Base-by-base conservation (phyloP, 2,888 invertebrate species). In the Psylliodes chrysocephalus region DNA sequence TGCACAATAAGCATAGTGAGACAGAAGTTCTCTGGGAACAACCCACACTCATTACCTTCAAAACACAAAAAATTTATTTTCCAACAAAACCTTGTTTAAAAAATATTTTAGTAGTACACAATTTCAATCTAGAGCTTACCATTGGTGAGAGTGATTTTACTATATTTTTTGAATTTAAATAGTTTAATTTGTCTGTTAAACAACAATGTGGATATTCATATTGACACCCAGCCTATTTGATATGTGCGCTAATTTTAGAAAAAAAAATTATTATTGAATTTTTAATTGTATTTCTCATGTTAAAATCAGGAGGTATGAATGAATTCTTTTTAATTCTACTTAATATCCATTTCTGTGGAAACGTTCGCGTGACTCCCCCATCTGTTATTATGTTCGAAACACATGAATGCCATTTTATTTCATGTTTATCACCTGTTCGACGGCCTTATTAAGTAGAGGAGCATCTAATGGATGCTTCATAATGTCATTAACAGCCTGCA, bases 231-330 rank as follows among this genome's bases (percentile, higher is more conserved):
- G 15, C 4, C 38, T 38, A 60, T 69, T 68, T 71, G 70, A 70
- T 71, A 68, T 68, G 61, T 59, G 71, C 70, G 73, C 71, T 71
- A 70, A 71, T 71, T 67, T 64, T 55, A 44, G 49, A 66, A 67
- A 69, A 69, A 70, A 71, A 69, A 73, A 71, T 71, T 71, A 71
- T 65, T 68, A 69, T 69, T 68, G 70, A 70, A 70, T 71, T 69
- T 68, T 69, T 73, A 71, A 69, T 71, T 61, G 62, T 54, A 66
- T 38, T 38, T 38, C 7, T 10, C 15, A 38, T 4, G 15, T 68
- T 60, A 61, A 61, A 60, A 59, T 47, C 67, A 38, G 38, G 15
- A 38, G 46, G 65, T 53, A 62, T 60, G 63, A 66, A 56, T 62
- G 62, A 65, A 70, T 66, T 60, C 66, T 35, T 67, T 66, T 67